These are phyloP conservation scores for Pedetes capensis DNA, from an alignment of 2,113 vertebrate species.

Conservation along the genomic window DNA sequence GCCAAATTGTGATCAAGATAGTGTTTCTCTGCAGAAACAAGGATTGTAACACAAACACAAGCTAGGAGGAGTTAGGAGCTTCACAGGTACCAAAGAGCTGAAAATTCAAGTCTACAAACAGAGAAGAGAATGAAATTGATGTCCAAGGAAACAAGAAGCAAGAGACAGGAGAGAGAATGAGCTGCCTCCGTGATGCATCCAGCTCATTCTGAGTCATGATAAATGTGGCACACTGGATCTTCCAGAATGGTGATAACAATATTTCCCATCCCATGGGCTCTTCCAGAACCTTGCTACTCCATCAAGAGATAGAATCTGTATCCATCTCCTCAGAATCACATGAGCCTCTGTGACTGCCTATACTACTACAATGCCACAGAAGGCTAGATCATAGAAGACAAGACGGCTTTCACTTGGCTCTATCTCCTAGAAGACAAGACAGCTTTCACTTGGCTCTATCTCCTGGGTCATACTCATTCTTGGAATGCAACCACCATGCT, in stretches of 20 bases:
- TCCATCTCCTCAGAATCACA: neutral
- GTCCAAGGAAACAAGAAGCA: neutral
- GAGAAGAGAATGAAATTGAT: neutral
- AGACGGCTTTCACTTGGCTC: fast-evolving
- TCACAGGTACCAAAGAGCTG: neutral
- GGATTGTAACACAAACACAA: neutral
- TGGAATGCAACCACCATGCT: neutral
- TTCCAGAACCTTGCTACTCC: neutral
- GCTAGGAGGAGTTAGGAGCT: neutral
- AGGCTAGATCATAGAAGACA: neutral
- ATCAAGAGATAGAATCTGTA: neutral
- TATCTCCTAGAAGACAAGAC: fast-evolving
- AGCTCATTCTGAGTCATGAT: neutral
- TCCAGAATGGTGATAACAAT: neutral
- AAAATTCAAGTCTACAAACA: neutral
- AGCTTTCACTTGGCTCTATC: neutral
- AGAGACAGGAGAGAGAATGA: neutral
- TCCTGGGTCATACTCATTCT: neutral
- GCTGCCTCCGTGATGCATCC: neutral
- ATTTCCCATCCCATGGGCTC: neutral
- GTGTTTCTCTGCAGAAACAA: neutral
- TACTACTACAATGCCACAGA: neutral
- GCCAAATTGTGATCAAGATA: neutral
- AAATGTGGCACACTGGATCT: neutral
- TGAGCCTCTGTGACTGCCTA: neutral